Base-by-base conservation (phyloP, 2,113 vertebrate species). In the Haemorhous mexicanus region DNA sequence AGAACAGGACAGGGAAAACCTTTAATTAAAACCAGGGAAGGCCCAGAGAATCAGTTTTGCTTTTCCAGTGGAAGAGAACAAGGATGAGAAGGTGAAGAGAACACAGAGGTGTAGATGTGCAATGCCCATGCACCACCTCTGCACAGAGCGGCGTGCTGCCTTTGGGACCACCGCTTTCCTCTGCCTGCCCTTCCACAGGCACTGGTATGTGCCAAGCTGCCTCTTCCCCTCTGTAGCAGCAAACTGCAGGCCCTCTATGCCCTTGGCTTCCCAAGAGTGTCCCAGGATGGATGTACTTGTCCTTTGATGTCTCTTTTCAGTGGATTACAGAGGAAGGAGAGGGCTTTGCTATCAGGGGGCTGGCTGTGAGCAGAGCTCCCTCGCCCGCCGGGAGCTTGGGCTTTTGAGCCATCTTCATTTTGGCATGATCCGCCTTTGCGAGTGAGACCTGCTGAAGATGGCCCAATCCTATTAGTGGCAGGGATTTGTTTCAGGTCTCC, bases 381-480 rank as follows among this genome's bases (percentile, higher is more conserved):
- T 77, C 1, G 12, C 80, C 86, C 2, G 0, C 50, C 4, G 28
- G 83, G 89, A 95, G 11, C 39, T 78, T 0, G 6, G 72, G 64
- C 86, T 94, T 75, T 81, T 0, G 3, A 93, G 61, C 76, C 66
- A 84, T 84, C 59, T 92, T 88, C 17, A 0, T 44, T 81, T 83
- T 84, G 84, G 76, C 69, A 41, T 64, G 73, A 86, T 90, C 84
- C 0, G 7, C 56, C 80, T 92, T 81, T 87, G 91, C 0, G 0
- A 84, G 80, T 32, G 63, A 88, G 80, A 93, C 68, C 84, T 91
- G 80, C 86, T 84, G 81, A 93, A 81, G 86, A 67, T 2, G 22
- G 73, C 86, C 74, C 84, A 95, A 94, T 96, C 88, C 90, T 96
- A 85, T 95, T 95, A 95, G 90, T 7, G 1, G 83, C 82, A 89